Percentiles rank a stretch among this genome's conserved stretches.
phyloP scores from a whole-genome alignment of 2,888 invertebrate genomes.

The Euphydryas editha region DNA sequence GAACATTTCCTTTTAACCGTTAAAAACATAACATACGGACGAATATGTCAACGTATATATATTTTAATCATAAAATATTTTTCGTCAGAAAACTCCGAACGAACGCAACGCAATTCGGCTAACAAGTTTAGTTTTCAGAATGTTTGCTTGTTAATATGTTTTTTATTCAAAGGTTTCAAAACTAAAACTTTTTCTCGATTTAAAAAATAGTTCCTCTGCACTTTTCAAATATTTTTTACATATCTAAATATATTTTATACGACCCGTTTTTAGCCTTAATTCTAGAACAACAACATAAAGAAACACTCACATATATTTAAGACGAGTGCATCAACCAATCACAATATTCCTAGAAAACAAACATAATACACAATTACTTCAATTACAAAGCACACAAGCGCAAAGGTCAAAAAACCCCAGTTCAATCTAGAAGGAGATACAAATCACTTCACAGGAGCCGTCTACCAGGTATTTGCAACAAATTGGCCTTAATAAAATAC shows the following conservation, averaged over 20 bases:
- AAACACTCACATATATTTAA: too few relatives aligned
- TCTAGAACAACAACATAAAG: too few relatives aligned
- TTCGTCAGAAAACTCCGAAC: background rate
- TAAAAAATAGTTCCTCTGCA: background rate
- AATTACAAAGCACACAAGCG: background rate
- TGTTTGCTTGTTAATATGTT: background rate
- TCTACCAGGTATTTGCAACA: constrained; percentile 76
- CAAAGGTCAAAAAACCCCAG: background rate
- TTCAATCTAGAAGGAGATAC: constrained; percentile 47
- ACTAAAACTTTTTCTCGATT: background rate
- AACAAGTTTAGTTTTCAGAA: constrained; percentile 23
- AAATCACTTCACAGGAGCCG: constrained; percentile 61
- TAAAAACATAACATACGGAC: background rate
- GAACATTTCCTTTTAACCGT: background rate
- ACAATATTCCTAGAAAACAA: too few relatives aligned
- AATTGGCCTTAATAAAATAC: constrained; percentile 81
- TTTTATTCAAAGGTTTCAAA: background rate
- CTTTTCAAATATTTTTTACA: background rate
- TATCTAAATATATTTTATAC: too few relatives aligned
- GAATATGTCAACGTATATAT: background rate
- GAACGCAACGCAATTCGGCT: constrained; percentile 5
- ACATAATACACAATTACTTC: background rate
- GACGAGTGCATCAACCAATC: too few relatives aligned
- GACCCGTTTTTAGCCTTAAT: too few relatives aligned
- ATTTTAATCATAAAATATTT: background rate